Conservation (phyloP, 2,113 vertebrate species). For the Zapus hudsonius region DNA sequence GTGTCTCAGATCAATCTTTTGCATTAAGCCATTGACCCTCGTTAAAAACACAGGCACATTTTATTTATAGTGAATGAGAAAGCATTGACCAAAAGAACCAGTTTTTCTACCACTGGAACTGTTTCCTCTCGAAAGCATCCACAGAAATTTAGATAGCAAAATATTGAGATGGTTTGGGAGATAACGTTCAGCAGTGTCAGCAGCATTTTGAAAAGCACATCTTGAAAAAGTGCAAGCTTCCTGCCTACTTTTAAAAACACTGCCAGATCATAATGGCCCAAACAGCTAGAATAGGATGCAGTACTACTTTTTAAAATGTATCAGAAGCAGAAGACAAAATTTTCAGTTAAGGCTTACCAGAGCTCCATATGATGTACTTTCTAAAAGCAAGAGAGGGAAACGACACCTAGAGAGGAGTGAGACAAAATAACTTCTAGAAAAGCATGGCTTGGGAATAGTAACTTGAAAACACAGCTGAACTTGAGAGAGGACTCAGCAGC, state of each 20-base stretch:
- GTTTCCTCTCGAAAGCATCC: neutral
- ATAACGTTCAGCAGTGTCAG: slow-evolving; percentile 55
- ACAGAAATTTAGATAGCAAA: neutral
- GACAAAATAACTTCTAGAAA: slow-evolving; percentile 23
- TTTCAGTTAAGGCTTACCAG: slow-evolving; percentile 47
- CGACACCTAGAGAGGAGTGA: neutral
- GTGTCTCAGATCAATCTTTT: slow-evolving; percentile 29
- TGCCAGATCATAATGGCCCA: slow-evolving; percentile 42
- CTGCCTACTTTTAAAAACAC: slow-evolving; percentile 48
- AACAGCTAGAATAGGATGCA: slow-evolving; percentile 17
- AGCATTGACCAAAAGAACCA: slow-evolving; percentile 22
- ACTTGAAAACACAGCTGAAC: slow-evolving; percentile 36
- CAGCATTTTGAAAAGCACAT: slow-evolving; percentile 44
- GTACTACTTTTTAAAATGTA: slow-evolving; percentile 17
- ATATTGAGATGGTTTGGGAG: slow-evolving; percentile 32
- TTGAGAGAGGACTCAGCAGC: slow-evolving; percentile 6
- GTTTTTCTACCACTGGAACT: neutral
- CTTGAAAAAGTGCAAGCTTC: slow-evolving; percentile 63
- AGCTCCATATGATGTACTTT: neutral
- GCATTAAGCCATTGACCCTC: slow-evolving; percentile 52
- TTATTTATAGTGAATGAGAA: slow-evolving; percentile 56
- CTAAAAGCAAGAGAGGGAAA: slow-evolving; percentile 18
- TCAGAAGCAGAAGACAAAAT: slow-evolving; percentile 56
- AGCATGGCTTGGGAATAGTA: neutral
- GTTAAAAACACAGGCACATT: slow-evolving; percentile 39